Conservation (phyloP, 1,140 invertebrate genomes). For the Hylaeus volcanicus region DNA sequence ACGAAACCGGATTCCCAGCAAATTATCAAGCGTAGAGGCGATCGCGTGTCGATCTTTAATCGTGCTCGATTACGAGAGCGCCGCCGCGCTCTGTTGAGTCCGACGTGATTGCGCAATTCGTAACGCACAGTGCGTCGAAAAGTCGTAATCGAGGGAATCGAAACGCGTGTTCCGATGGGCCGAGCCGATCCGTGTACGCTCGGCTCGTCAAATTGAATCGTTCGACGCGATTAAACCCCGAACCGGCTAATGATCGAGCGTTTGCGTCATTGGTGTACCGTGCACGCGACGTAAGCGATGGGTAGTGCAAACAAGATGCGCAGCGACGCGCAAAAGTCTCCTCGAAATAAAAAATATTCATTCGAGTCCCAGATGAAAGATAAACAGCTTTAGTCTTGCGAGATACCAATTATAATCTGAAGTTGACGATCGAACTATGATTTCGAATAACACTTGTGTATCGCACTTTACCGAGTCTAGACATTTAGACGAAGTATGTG, state of each 20-base stretch:
- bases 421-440: no score
- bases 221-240: constrained; percentile 34
- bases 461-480: no score
- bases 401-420: no score
- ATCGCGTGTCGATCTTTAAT: constrained; percentile 39
- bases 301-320: neutral
- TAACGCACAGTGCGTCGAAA: constrained; percentile 11
- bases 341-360: no score
- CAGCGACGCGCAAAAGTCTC: no score
- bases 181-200: constrained; percentile 4
- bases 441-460: no score
- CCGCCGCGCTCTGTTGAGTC: constrained; percentile 16
- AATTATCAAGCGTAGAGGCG: neutral
- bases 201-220: constrained; percentile 35
- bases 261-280: no score
- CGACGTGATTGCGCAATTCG: constrained; percentile 22
- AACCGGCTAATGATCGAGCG: constrained; percentile 17
- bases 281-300: neutral
- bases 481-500: no score
- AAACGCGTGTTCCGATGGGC: constrained; percentile 18
- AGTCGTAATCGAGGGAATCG: constrained; percentile 28
- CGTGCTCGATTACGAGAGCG: neutral
- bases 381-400: no score
- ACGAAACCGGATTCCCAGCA: neutral
- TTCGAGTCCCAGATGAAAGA: no score